Evolutionary conservation across 2,888 invertebrate genomes (phyloP).

Genomic region (Diplazon laetatorius): DNA sequence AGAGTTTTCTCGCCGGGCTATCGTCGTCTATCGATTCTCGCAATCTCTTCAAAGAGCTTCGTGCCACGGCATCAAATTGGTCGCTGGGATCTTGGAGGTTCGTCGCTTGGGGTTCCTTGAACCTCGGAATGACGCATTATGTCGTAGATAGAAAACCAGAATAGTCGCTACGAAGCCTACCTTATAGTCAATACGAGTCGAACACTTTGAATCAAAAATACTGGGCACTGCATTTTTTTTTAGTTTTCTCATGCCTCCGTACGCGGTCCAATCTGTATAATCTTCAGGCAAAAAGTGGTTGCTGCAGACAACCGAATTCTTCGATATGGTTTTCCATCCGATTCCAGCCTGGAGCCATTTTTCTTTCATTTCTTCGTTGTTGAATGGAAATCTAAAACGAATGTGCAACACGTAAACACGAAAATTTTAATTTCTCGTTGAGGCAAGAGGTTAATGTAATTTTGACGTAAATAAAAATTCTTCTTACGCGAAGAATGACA

Average conservation of each 20-base stretch:
- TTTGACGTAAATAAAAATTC: slow-evolving; percentile 13
- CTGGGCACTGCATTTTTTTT: slow-evolving; percentile 41
- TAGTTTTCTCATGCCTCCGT: slow-evolving; percentile 26
- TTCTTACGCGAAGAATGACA: slow-evolving; percentile 47
- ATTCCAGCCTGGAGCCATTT: slow-evolving; percentile 38
- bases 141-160: background rate
- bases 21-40: slow-evolving; percentile 12
- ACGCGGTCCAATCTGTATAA: slow-evolving; percentile 30
- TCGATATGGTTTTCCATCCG: slow-evolving; percentile 38
- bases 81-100: background rate
- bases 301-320: slow-evolving; percentile 35
- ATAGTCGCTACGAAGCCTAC: background rate
- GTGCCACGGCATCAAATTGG: slow-evolving; percentile 17
- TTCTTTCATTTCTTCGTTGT: slow-evolving; percentile 33
- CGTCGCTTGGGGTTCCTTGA: slow-evolving; percentile 31
- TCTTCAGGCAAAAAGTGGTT: slow-evolving; percentile 33
- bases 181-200: background rate
- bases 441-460: slow-evolving; percentile 9
- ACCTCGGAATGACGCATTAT: too few relatives aligned
- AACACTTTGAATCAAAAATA: slow-evolving; percentile 13
- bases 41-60: slow-evolving; percentile 22
- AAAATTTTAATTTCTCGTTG: slow-evolving; percentile 9
- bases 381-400: background rate
- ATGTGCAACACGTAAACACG: slow-evolving; percentile 10
- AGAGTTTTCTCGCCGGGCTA: background rate